A percentile compares a stretch with the other conserved stretches of the same genome.
phyloP scores from a whole-genome alignment of 2,888 invertebrate species.

The Hypena proboscidalis region DNA sequence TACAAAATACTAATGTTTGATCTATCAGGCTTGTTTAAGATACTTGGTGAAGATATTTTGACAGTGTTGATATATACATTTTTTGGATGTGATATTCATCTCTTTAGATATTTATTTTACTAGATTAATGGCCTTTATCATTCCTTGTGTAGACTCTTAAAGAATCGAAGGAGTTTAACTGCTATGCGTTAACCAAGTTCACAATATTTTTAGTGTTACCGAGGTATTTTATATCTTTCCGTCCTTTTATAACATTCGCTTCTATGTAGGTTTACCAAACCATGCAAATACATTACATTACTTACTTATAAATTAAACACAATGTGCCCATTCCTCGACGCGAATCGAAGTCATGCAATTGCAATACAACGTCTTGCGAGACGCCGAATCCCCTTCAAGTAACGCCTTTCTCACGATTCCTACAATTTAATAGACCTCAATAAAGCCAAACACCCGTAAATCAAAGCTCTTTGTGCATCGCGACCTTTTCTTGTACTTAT shows the following conservation, averaged over 20 bases:
- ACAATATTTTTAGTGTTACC: no score
- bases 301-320: neutral
- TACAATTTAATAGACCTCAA: slow-evolving; percentile 75
- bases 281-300: neutral
- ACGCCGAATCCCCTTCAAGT: slow-evolving; percentile 62
- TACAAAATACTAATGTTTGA: slow-evolving; percentile 35
- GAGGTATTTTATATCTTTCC: no score
- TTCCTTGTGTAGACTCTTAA: no score
- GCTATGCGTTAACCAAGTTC: no score
- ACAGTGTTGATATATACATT: no score
- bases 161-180: no score
- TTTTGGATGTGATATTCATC: no score
- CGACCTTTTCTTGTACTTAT: slow-evolving; percentile 73
- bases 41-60: slow-evolving; percentile 24
- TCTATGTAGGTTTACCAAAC: no score
- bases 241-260: no score
- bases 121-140: no score
- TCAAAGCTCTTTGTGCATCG: slow-evolving; percentile 73
- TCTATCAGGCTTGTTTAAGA: slow-evolving; percentile 2
- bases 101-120: no score
- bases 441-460: slow-evolving; percentile 78
- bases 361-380: slow-evolving; percentile 63
- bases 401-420: slow-evolving; percentile 78
- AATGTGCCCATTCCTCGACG: slow-evolving; percentile 16
- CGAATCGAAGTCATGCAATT: slow-evolving; percentile 11